Base-by-base conservation (phyloP, 2,113 vertebrate species). In the Apeltes quadracus region DNA sequence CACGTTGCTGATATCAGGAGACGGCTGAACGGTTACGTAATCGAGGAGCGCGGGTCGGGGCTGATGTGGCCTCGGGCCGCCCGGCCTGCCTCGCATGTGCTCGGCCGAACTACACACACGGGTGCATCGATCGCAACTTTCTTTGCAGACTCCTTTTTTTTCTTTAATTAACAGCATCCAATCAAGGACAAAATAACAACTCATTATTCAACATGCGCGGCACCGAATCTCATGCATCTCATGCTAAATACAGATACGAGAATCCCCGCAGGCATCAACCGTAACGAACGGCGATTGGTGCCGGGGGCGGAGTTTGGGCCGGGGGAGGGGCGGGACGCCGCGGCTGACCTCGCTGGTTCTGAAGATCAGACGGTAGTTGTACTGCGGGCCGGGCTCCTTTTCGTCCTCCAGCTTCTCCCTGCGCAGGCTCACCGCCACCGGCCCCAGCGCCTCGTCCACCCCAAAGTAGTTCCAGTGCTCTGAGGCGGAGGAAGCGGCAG, bases 391-490 rank as follows among this genome's bases (percentile, higher is more conserved):
- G 3, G 96, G 97, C 78, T 98, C 97, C 80, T 97, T 98, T 41
- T 95, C 95, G 82, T 98, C 97, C 63, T 98, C 97, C 65, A 96
- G 91, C 83, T 98, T 98, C 81, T 98, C 97, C 79, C 97, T 94
- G 82, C 96, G 94, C 83, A 98, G 90, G 86, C 95, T 98, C 79
- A 98, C 95, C 70, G 97, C 97, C 79, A 98, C 95, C 0, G 97
- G 97, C 73, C 97, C 97, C 59, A 98, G 89, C 27, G 93, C 94
- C 78, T 98, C 97, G 75, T 98, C 97, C 11, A 96, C 91, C 61
- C 97, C 97, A 91, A 98, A 98, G 88, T 98, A 98, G 92, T 98
- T 98, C 96, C 95, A 97, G 90, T 98, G 95, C 85, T 98, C 96
- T 98, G 93, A 69, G 38, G 58, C 1, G 58, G 9, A 65, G 39